Evolutionary conservation across 2,888 invertebrate genomes (phyloP).

Genomic region (Crepidodera aurea): DNA sequence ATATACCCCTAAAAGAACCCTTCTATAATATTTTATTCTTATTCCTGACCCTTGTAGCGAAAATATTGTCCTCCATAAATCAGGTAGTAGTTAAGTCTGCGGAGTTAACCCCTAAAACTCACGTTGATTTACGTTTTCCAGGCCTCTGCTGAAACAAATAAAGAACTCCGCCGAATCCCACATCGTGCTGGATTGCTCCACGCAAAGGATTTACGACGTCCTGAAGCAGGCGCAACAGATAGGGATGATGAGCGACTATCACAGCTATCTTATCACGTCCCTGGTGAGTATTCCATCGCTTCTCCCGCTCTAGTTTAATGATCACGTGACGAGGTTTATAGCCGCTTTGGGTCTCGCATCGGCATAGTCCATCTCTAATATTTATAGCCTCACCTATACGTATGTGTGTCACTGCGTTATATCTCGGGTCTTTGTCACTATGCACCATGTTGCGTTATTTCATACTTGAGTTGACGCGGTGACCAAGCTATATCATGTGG

Average conservation of each 20-base stretch:
- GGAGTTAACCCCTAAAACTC: conserved; percentile 15
- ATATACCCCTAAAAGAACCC: not conserved
- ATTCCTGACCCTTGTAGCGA: conserved; percentile 13
- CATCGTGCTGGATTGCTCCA: conserved; percentile 89
- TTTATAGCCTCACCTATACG: not conserved
- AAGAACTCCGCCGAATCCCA: conserved; percentile 92
- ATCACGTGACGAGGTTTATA: conserved; percentile 15
- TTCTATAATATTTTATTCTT: not conserved
- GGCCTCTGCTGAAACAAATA: conserved; percentile 88
- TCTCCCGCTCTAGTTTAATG: conserved; percentile 17
- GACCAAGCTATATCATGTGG: no score
- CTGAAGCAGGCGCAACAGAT: conserved; percentile 94
- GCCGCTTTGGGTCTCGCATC: not conserved
- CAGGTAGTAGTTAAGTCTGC: conserved; percentile 12
- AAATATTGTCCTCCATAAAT: conserved; percentile 23
- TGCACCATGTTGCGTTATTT: no score
- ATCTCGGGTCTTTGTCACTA: no score
- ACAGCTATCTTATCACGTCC: conserved; percentile 92
- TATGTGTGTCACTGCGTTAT: no score
- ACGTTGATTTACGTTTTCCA: conserved; percentile 58
- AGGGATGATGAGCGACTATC: conserved; percentile 96
- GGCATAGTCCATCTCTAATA: not conserved
- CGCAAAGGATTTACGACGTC: conserved; percentile 84
- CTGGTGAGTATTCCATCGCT: conserved; percentile 68
- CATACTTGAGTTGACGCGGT: no score